These are phyloP conservation scores for Caenorhabditis afra DNA, from an alignment of 2,888 invertebrate species.

Conservation along the genomic window DNA sequence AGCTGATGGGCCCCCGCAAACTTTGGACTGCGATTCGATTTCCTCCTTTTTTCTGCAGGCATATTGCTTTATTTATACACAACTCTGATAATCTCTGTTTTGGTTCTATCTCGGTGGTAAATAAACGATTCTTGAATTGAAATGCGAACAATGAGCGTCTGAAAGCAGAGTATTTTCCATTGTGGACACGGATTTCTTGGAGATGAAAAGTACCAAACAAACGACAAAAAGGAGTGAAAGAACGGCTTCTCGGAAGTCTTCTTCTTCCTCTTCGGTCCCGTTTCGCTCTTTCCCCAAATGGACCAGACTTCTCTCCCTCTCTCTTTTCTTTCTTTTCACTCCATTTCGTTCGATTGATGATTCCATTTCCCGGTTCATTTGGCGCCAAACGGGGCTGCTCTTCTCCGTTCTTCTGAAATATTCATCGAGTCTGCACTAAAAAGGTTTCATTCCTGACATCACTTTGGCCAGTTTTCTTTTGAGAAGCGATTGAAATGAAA, in stretches of 20 bases:
- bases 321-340: slow-evolving; percentile 1
- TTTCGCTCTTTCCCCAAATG: too few species aligned
- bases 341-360: slow-evolving; percentile 32
- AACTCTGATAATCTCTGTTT: neutral
- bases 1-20: slow-evolving; percentile 31
- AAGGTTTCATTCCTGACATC: slow-evolving; percentile 26
- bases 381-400: slow-evolving; percentile 17
- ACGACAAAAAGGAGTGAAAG: too few species aligned
- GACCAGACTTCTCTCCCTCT: neutral
- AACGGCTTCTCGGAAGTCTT: neutral
- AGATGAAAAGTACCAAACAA: too few species aligned
- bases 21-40: slow-evolving; percentile 32
- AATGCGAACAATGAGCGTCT: neutral
- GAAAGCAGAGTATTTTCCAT: too few species aligned
- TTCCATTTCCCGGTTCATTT: slow-evolving; percentile 39
- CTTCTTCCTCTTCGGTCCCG: too few species aligned
- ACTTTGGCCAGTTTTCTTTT: slow-evolving; percentile 6
- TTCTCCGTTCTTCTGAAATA: slow-evolving; percentile 27
- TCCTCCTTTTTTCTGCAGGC: slow-evolving; percentile 36
- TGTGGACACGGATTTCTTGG: too few species aligned
- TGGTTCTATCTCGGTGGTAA: neutral
- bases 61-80: slow-evolving; percentile 23
- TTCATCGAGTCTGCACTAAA: slow-evolving; percentile 27
- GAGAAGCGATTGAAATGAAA: neutral
- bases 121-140: slow-evolving; percentile 17